Evolutionary conservation across 2,797 vertebrate species (phyloP), one percentile per base, ranked within the genome.

Genomic region (Botia almorhae): DNA sequence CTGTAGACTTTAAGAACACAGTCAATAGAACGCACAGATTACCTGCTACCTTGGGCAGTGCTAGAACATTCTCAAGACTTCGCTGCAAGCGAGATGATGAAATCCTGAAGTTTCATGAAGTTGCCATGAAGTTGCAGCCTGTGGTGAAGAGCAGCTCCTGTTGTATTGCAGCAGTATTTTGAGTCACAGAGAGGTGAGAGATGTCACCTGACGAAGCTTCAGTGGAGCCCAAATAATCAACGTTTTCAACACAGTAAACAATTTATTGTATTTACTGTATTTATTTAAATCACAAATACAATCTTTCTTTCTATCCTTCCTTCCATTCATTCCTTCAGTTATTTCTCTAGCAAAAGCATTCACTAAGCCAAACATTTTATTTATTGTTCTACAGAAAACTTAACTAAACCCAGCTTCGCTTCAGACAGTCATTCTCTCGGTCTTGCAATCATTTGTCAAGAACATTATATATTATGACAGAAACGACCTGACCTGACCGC

Each of bases 31-130:
- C 50, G 17, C 16, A 12, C 43, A 64, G 33, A 63, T 79, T 64
- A 79, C 68, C 77, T 51, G 68, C 51, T 64, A 56, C 77, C 36
- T 71, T 7, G 58, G 56, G 77, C 68, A 64, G 56, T 72, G 77
- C 77, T 79, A 23, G 60, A 73, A 80, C 23, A 63, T 16, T 64
- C 69, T 39, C 60, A 55, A 26, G 58, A 70, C 71, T 51, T 53
- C 1, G 77, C 77, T 64, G 48, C 13, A 39, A 71, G 77, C 77
- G 8, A 71, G 46, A 79, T 79, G 77, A 71, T 71, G 77, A 79
- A 79, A 71, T 26, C 77, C 13, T 60, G 12, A 71, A 53, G 56
- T 67, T 73, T 73, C 61, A 48, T 48, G 36, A 72, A 70, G 68
- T 78, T 78, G 68, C 53, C 67, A 36, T 21, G 56, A 71, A 71